Percentiles rank a stretch among this genome's conserved stretches.
Evolutionary conservation across 2,797 vertebrate species (phyloP).

Genomic region (Smutsia temminckii): DNA sequence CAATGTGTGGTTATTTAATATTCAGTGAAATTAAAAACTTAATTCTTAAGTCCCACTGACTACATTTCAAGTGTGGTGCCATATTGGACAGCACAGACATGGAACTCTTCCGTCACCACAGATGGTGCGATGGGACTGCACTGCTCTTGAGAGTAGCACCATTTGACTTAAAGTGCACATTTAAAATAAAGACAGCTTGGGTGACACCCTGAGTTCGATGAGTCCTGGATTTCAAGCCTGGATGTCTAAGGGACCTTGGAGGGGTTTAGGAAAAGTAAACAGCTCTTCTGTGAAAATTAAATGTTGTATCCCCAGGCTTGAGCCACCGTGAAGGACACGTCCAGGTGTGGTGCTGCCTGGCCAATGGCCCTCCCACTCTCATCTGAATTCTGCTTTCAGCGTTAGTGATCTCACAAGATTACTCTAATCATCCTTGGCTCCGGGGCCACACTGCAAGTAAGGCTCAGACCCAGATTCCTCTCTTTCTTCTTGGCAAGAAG

Average conservation of each 20-base stretch:
- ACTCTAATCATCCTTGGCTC: neutral
- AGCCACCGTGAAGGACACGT: neutral
- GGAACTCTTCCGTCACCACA: too few species aligned
- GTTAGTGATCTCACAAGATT: neutral
- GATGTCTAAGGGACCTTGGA: neutral
- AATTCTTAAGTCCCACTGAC: neutral
- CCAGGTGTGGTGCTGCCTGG: neutral
- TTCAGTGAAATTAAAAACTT: neutral
- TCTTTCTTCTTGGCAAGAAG: neutral
- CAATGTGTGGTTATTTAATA: neutral
- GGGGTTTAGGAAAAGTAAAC: neutral
- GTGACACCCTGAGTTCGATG: neutral
- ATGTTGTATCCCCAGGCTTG: neutral
- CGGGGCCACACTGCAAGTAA: neutral
- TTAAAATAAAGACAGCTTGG: neutral
- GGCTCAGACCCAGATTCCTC: neutral
- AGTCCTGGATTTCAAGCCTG: neutral
- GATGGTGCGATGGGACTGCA: too few species aligned
- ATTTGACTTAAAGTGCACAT: neutral
- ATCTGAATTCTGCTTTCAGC: neutral
- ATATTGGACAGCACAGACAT: neutral
- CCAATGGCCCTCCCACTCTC: neutral
- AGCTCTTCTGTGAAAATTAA: neutral
- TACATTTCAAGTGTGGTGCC: neutral
- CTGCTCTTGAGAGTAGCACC: neutral